These are phyloP conservation scores for Ispidina lecontei DNA, from an alignment of 2,797 vertebrate genomes.

Conservation along the genomic window DNA sequence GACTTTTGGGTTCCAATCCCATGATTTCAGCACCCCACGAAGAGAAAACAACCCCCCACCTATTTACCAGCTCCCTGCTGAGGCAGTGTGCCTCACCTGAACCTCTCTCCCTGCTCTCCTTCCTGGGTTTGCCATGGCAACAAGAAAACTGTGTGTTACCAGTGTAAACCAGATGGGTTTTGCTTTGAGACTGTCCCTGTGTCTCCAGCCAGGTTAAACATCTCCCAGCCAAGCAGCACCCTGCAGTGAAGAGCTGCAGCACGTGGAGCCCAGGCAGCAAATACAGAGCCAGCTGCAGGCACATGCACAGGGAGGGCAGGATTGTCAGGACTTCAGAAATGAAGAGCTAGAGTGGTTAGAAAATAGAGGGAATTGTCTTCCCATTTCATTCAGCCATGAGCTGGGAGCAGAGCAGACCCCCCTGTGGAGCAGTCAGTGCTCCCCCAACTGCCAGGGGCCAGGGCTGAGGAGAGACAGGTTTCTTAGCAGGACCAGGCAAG, in stretches of 20 bases:
- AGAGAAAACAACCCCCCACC: neutral
- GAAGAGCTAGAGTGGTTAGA: neutral
- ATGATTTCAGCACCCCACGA: neutral
- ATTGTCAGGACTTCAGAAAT: neutral
- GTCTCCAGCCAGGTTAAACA: neutral
- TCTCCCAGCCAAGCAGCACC: neutral
- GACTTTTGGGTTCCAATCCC: neutral
- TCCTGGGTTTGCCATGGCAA: constrained; percentile 51
- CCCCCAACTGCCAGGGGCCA: neutral
- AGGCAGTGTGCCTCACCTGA: neutral
- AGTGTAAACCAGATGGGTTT: neutral
- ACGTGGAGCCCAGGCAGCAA: neutral
- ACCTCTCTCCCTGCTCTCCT: neutral
- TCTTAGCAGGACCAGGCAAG: neutral
- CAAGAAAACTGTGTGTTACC: neutral
- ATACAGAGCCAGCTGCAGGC: neutral
- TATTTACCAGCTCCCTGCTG: accelerated
- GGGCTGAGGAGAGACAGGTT: neutral
- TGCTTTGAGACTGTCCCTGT: neutral
- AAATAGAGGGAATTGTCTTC: neutral
- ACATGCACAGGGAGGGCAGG: neutral
- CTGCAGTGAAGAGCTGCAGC: neutral
- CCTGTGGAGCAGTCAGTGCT: neutral
- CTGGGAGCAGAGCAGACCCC: neutral
- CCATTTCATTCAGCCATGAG: accelerated